Percentiles rank a stretch among this genome's conserved stretches.
Conservation (phyloP, 2,888 invertebrate species). For the Drosophila cracens region DNA sequence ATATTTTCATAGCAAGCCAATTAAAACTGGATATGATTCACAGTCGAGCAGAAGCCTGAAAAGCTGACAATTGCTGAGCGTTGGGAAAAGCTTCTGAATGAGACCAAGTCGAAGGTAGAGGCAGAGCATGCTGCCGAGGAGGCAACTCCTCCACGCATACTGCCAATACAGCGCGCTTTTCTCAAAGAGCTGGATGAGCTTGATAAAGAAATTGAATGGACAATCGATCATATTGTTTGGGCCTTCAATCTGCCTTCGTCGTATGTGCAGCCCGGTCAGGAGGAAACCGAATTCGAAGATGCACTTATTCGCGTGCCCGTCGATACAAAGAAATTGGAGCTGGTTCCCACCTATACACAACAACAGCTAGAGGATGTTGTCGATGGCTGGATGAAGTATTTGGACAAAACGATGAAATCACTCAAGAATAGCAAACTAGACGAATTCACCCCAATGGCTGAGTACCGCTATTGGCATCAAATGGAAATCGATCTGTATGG, state of each 20-base stretch:
- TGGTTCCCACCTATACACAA: conserved; percentile 82
- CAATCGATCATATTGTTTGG: conserved; percentile 82
- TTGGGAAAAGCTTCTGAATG: conserved; percentile 86
- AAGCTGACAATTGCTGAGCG: conserved; percentile 86
- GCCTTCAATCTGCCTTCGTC: conserved; percentile 84
- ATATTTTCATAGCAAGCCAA: not conserved
- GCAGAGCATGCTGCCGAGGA: conserved; percentile 73
- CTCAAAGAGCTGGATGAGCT: conserved; percentile 86
- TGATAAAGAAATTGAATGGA: conserved; percentile 86
- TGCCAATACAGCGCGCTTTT: conserved; percentile 78
- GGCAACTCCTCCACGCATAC: conserved; percentile 68
- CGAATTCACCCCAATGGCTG: conserved; percentile 92
- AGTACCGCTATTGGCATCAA: conserved; percentile 94
- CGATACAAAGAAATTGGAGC: conserved; percentile 79
- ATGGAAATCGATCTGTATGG: conserved; percentile 91
- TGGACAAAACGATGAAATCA: conserved; percentile 83
- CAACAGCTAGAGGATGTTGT: conserved; percentile 86
- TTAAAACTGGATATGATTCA: not conserved
- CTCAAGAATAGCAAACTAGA: conserved; percentile 86
- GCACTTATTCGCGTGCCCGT: conserved; percentile 81
- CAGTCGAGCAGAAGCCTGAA: conserved; percentile 64
- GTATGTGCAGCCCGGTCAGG: conserved; percentile 84
- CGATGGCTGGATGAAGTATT: conserved; percentile 86
- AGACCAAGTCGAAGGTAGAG: conserved; percentile 86
- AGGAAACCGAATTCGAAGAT: conserved; percentile 83